These are phyloP conservation scores for Zapus hudsonius DNA, from an alignment of 2,113 vertebrate species.

Conservation along the genomic window DNA sequence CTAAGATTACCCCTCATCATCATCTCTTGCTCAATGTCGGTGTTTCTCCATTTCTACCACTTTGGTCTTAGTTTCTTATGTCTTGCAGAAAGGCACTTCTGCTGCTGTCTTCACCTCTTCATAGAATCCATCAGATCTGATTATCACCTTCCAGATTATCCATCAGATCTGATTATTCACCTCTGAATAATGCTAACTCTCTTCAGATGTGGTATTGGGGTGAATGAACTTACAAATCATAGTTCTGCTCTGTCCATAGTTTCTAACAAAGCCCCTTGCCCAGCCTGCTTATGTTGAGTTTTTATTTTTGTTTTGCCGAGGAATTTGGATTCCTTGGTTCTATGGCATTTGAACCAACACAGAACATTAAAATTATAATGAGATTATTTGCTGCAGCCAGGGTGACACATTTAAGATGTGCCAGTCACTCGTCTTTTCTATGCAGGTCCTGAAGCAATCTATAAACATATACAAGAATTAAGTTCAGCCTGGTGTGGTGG, in stretches of 20 bases:
- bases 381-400: neutral
- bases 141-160: conserved; percentile 40
- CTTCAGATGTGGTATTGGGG: conserved; percentile 33
- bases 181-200: conserved; percentile 49
- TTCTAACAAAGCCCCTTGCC: conserved; percentile 7
- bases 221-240: conserved; percentile 25
- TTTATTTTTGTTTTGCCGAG: neutral
- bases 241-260: neutral
- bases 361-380: neutral
- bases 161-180: conserved; percentile 39
- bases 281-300: neutral
- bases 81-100: neutral
- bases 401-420: neutral
- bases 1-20: neutral
- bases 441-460: neutral
- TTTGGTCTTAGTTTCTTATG: neutral
- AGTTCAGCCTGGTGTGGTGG: too few species aligned
- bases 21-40: neutral
- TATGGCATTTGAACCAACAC: neutral
- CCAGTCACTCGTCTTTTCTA: neutral
- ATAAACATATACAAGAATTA: neutral
- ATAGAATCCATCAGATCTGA: conserved; percentile 7
- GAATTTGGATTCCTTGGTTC: neutral
- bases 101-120: neutral
- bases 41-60: conserved; percentile 22